Conservation (phyloP, 1,140 invertebrate species). For the Diachasmimorpha longicaudata region DNA sequence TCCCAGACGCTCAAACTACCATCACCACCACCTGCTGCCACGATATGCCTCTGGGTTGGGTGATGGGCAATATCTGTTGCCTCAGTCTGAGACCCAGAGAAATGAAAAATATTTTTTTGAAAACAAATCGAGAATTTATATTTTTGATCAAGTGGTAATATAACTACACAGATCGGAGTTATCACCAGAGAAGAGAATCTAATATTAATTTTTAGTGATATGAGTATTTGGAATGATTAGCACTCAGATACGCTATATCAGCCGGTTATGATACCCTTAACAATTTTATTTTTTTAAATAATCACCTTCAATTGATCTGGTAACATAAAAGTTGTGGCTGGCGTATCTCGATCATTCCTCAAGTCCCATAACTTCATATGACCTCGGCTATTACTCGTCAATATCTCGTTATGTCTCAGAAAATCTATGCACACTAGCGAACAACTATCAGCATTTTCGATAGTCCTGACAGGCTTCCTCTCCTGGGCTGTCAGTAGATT, state of each 20-base stretch:
- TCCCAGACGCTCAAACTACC: conserved; percentile 88
- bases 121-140: too few species aligned
- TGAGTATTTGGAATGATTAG: too few species aligned
- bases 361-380: conserved; percentile 90
- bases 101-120: neutral
- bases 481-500: conserved; percentile 72
- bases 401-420: conserved; percentile 77
- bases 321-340: conserved; percentile 70
- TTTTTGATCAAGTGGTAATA: too few species aligned
- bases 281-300: too few species aligned
- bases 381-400: conserved; percentile 83
- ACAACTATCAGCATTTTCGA: conserved; percentile 82
- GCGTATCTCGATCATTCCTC: conserved; percentile 66
- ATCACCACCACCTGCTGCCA: conserved; percentile 83
- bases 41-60: conserved; percentile 84
- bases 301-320: conserved; percentile 68
- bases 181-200: too few species aligned
- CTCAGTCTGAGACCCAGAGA: conserved; percentile 59
- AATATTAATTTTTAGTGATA: too few species aligned
- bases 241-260: too few species aligned
- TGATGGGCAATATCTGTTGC: conserved; percentile 79
- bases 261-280: too few species aligned
- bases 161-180: too few species aligned
- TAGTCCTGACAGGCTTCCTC: conserved; percentile 67
- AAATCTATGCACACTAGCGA: conserved; percentile 79